A percentile compares a stretch with the other conserved stretches of the same genome.
Conservation (phyloP, 2,797 vertebrate genomes). For the Acanthopagrus latus region DNA sequence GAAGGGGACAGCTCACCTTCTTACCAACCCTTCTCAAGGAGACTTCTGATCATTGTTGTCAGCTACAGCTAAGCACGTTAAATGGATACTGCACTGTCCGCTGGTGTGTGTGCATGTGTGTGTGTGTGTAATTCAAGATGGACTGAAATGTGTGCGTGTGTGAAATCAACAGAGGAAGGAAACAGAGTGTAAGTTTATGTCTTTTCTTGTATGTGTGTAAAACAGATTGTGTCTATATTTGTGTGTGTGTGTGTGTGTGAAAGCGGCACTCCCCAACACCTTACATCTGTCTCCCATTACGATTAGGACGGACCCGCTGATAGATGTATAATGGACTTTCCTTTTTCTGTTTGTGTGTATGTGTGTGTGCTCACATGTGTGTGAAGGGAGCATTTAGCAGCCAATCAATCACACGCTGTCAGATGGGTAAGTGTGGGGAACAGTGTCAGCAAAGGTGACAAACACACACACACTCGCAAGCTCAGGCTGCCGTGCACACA, state of each 20-base stretch:
- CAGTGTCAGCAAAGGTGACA: slow-evolving; percentile 74
- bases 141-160: slow-evolving; percentile 30
- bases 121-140: slow-evolving; percentile 48
- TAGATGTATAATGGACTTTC: slow-evolving; percentile 71
- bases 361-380: slow-evolving; percentile 38
- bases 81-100: slow-evolving; percentile 69
- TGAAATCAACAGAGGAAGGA: slow-evolving; percentile 36
- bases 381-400: slow-evolving; percentile 72
- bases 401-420: slow-evolving; percentile 80
- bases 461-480: not conserved
- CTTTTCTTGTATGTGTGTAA: slow-evolving; percentile 28
- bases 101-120: slow-evolving; percentile 35
- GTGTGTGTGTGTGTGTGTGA: not conserved
- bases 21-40: slow-evolving; percentile 81
- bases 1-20: slow-evolving; percentile 85
- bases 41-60: slow-evolving; percentile 86
- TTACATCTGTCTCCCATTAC: slow-evolving; percentile 80
- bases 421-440: slow-evolving; percentile 74
- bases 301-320: slow-evolving; percentile 65
- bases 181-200: slow-evolving; percentile 17
- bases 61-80: slow-evolving; percentile 78
- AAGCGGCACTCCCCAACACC: slow-evolving; percentile 43
- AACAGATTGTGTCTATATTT: slow-evolving; percentile 32
- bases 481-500: not conserved
- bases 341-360: slow-evolving; percentile 33